Base-by-base conservation (phyloP, 2,888 invertebrate species). In the Physocephala rufipes region DNA sequence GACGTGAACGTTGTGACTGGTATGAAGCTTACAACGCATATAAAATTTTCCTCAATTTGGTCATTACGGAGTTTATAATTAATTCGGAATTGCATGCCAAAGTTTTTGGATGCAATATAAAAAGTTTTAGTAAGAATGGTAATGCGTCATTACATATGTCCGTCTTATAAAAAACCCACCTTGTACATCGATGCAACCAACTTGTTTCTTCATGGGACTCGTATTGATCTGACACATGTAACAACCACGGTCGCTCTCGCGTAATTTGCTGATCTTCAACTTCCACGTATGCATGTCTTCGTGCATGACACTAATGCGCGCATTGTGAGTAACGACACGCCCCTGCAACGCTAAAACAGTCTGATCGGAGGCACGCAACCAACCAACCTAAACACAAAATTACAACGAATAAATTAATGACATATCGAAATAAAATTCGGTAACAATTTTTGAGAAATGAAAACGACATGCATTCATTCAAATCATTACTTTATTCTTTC, bases 161-260 rank as follows among this genome's bases (percentile, higher is more conserved):
- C 36, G 36, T 9, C 36, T 36, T 36, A 36, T 36, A 36, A 36
- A 1, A 7, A 21, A 43, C 76, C 90, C 85, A 95, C 95, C 94
- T 82, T 93, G 92, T 24, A 95, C 95, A 84, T 95, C 95, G 73
- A 95, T 90, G 82, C 95, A 95, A 12, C 95, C 95, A 70, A 93
- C 89, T 87, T 94, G 93, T 83, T 93, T 94, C 87, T 92, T 95
- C 93, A 95, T 94, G 69, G 91, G 90, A 74, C 91, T 92, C 1
- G 95, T 95, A 87, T 95, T 95, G 81, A 95, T 94, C 88, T 95
- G 95, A 82, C 95, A 95, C 93, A 95, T 94, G 87, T 95, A 95
- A 84, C 95, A 95, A 73, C 94, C 95, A 61, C 92, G 90, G 86
- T 95, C 95, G 58, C 91, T 90, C 79, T 94, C 94, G 76, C 92